A percentile compares a stretch with the other conserved stretches of the same genome.
Evolutionary conservation across 92 coral and sea anemone species (phyloP).

Genomic region (Phymanthus crucifer): DNA sequence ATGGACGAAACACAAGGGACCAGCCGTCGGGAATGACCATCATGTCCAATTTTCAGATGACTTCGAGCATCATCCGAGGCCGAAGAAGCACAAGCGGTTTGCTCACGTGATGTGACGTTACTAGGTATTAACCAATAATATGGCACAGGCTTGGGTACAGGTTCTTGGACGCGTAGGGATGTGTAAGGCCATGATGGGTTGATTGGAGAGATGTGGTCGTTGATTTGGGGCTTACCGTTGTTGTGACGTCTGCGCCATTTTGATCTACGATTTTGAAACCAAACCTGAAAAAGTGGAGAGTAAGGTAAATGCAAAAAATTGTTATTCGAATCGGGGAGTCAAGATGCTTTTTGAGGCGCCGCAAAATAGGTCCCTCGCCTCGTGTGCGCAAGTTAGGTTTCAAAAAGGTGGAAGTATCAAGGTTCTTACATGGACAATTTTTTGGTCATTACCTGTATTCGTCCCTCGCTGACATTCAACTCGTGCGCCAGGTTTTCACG

Average conservation of each 20-base stretch:
- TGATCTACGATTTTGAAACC: conserved; percentile 66
- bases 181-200: neutral
- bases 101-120: conserved; percentile 3
- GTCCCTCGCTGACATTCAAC: conserved; percentile 38
- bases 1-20: conserved; percentile 15
- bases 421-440: neutral
- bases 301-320: no score
- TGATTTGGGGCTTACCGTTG: conserved; percentile 8
- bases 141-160: neutral
- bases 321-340: no score
- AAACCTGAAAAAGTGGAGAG: conserved; percentile 49
- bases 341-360: no score
- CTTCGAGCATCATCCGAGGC: conserved; percentile 1
- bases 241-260: conserved; percentile 50
- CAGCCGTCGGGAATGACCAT: conserved; percentile 4
- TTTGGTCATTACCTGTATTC: conserved; percentile 54
- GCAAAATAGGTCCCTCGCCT: no score
- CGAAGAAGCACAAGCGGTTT: conserved; percentile 55
- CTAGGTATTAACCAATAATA: neutral
- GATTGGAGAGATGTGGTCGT: neutral
- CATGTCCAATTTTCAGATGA: neutral
- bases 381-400: no score
- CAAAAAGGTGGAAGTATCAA: no score
- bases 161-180: neutral
- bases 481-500: conserved; percentile 36